Conservation (phyloP, 1,140 invertebrate genomes). For the Drosophila orena region DNA sequence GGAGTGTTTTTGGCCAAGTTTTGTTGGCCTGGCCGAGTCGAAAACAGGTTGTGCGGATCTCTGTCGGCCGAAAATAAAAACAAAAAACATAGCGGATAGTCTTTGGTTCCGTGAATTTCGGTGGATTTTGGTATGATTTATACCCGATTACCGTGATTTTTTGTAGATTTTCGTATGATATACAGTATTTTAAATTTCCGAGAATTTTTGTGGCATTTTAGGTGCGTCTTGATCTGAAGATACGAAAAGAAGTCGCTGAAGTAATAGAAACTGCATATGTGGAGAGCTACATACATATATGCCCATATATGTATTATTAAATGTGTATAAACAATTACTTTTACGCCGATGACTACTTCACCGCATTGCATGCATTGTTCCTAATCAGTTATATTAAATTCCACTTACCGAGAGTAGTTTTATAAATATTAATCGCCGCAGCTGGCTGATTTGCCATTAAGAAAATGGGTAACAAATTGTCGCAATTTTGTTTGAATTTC, state of each 20-base stretch:
- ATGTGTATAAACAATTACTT: background rate
- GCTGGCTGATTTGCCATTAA: background rate
- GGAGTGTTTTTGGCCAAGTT: conserved; percentile 36
- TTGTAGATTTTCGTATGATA: conserved; percentile 1
- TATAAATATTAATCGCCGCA: too few species aligned
- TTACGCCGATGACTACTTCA: background rate
- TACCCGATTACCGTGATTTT: conserved; percentile 2
- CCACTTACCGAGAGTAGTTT: too few species aligned
- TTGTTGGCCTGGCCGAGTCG: conserved; percentile 8
- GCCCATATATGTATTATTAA: background rate
- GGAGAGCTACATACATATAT: background rate
- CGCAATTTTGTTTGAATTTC: too few species aligned
- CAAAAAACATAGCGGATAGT: conserved; percentile 3
- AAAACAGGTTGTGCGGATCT: conserved; percentile 18
- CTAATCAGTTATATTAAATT: background rate
- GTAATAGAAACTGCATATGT: background rate
- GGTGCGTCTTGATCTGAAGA: background rate
- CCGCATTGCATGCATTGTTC: background rate
- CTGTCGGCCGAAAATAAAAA: background rate
- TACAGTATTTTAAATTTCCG: background rate
- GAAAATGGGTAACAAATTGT: background rate
- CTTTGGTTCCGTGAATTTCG: conserved; percentile 2
- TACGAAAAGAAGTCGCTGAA: background rate
- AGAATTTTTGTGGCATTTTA: conserved; percentile 1
- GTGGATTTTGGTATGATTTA: conserved; percentile 25